Evolutionary conservation across 2,113 vertebrate genomes (phyloP), one percentile per base, ranked within the genome.

Genomic region (Nannobrachium achirus): DNA sequence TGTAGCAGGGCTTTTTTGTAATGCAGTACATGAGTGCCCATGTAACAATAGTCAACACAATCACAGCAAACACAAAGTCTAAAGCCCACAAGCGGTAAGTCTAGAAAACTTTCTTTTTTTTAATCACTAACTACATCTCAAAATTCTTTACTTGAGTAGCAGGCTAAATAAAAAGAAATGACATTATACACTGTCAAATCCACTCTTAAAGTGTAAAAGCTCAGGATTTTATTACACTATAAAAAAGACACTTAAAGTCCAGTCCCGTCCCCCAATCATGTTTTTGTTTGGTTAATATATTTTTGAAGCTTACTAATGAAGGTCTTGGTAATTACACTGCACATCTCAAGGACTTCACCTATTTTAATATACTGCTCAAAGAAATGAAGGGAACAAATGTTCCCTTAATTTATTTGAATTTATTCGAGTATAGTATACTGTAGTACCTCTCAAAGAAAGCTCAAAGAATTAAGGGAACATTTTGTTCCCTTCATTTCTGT

Each of bases 151-250:
- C 48, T n/a, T 75, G 50, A 59, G 61, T 50, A 61, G 49, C 15
- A 75, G 69, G 64, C 69, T 33, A 81, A 74, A 73, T 19, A 61
- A 50, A 63, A 58, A 9, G n/a, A 53, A 50, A 15, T n/a, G 63
- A 64, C 56, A 56, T 20, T 55, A 74, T 25, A 33, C 25, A 3
- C 25, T 0, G 25, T 33, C 25, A 33, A 33, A 33, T 33, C 25
- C 25, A 60, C 0, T 6, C 51, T 67, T 75, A 33, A 8, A 19
- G 52, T 16, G 16, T 42, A 6, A 63, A 33, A 38, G 52, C 51
- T 41, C n/a, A 55, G n/a, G 8, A 14, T 38, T 53, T 13, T 42
- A 44, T 41, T 16, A 2, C 3, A 15, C 14, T 16, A 63, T 72
- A 50, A 79, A 61, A 7, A 49, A 61, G 19, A 51, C 9, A 40